phyloP scores from a whole-genome alignment of 2,888 invertebrate species.

The Temnothorax rugatulus region DNA sequence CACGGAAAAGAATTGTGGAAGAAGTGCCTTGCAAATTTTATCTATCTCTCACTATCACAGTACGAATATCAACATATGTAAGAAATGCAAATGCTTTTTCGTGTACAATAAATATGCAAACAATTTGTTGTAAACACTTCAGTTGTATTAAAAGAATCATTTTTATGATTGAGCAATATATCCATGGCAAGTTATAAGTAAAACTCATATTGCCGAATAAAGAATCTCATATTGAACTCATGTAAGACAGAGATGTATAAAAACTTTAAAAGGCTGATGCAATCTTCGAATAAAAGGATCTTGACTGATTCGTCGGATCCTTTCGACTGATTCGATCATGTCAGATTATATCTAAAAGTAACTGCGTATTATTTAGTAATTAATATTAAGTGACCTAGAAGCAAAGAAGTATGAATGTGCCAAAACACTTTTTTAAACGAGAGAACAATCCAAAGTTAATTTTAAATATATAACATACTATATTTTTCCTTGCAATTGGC shows the following conservation, averaged over 20 bases:
- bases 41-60: conserved; percentile 34
- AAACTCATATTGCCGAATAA: conserved; percentile 42
- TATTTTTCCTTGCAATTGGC: neutral
- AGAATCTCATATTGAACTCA: conserved; percentile 60
- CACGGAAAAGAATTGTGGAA: conserved; percentile 59
- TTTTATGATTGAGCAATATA: conserved; percentile 42
- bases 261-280: conserved; percentile 6
- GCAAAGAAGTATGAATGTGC: conserved; percentile 10
- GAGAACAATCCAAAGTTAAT: conserved; percentile 24
- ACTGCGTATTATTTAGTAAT: neutral
- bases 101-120: conserved; percentile 64
- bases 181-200: conserved; percentile 65
- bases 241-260: neutral
- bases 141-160: conserved; percentile 23
- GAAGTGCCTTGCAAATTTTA: conserved; percentile 77
- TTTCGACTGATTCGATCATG: neutral
- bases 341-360: neutral
- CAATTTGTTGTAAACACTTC: conserved; percentile 44
- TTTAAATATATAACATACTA: conserved; percentile 14
- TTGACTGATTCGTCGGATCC: neutral
- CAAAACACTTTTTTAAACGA: neutral
- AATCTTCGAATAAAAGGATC: neutral
- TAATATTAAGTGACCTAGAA: conserved; percentile 7
- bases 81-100: conserved; percentile 61
- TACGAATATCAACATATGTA: conserved; percentile 46